These are phyloP conservation scores for Cladorhizidae sp. DNA, from an alignment of 37 sponge, comb jelly and placozoan genomes.

Conservation along the genomic window DNA sequence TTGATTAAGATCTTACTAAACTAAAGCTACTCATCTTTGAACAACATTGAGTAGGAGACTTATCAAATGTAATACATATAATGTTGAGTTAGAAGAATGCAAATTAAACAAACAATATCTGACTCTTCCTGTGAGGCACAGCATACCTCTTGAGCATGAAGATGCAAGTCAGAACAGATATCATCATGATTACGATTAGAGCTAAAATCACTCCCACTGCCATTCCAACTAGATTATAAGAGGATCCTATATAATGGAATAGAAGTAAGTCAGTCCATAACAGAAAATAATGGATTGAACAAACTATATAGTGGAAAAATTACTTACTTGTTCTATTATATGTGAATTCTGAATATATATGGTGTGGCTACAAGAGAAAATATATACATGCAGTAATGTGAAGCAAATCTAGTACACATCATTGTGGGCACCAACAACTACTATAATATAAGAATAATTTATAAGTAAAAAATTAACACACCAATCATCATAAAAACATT, in stretches of 20 bases:
- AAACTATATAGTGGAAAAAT: background rate
- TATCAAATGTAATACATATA: no score
- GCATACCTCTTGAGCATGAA: no score
- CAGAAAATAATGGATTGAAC: background rate
- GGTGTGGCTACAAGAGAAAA: constrained; percentile 9
- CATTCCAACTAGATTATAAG: constrained; percentile 20
- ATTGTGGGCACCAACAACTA: background rate
- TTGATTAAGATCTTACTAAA: background rate
- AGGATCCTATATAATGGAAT: background rate
- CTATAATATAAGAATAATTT: no score
- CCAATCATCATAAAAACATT: no score
- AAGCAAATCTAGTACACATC: no score
- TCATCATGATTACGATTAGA: background rate
- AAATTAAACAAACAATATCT: no score
- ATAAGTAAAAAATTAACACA: no score
- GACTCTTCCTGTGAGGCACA: no score
- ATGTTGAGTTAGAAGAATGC: no score
- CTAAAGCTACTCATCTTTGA: background rate
- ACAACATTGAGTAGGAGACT: no score
- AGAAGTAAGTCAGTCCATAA: background rate
- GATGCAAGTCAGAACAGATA: background rate
- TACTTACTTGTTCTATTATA: constrained; percentile 1
- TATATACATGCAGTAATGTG: no score
- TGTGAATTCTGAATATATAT: background rate
- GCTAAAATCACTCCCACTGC: constrained; percentile 13